Evolutionary conservation across 2,888 invertebrate species (phyloP), one percentile per base, ranked within the genome.

Genomic region (Leptopilina syphax): DNA sequence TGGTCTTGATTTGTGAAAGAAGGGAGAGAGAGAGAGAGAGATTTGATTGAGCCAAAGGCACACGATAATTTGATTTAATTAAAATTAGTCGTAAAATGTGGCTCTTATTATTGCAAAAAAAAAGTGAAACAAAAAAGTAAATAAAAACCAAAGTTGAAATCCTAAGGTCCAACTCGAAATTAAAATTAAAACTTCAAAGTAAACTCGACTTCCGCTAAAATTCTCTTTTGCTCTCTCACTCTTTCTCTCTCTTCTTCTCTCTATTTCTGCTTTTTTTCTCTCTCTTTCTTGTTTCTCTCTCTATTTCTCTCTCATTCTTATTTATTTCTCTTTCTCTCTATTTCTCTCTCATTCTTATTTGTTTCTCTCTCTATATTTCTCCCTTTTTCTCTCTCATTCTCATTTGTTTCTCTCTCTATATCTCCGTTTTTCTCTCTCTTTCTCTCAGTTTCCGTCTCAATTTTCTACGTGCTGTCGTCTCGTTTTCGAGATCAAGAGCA

Each of bases 161-260:
- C 34, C 34, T 34, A 34, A 34, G 34, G 34, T 34, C 34, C 34
- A 34, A 34, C 34, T 34, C 3, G 34, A 57, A 73, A 73, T 73
- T 73, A 57, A 73, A 73, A 73, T 73, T 73, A 73, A 73, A 73
- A 73, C 73, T 73, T 73, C 57, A 73, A 73, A 57, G 41, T 34
- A 73, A 73, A 57, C 34, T 73, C 57, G n/a, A 57, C 57, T 57
- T 73, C 34, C 57, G 27, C 57, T 34, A 57, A 50, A 10, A 13
- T 34, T 34, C 57, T 73, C 41, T 34, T 68, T 73, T 27, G 57
- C 57, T n/a, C 57, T 9, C 47, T 7, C 47, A 1, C 47, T 9
- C 50, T 50, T 50, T 34, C 3, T 3, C 34, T 34, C 2, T 34
- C 3, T 34, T 34, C 34, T 34, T 34, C 34, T 34, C 27, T 27